These are phyloP conservation scores for Edolisoma coerulescens DNA, from an alignment of 2,113 vertebrate genomes.

Conservation along the genomic window DNA sequence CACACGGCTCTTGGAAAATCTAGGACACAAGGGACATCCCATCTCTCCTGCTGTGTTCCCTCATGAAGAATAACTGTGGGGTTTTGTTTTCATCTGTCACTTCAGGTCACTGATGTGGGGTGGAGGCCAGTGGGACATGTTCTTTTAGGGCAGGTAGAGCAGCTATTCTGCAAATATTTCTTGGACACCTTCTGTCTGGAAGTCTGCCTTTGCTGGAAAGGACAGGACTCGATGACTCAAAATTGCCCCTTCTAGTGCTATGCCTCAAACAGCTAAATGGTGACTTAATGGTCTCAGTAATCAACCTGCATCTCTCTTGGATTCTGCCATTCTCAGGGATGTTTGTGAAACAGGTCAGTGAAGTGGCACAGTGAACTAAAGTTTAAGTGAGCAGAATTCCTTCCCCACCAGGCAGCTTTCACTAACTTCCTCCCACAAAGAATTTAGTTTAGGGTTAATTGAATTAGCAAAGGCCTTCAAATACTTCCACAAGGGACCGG, in stretches of 20 bases:
- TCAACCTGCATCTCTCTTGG: background rate
- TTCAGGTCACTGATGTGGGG: background rate
- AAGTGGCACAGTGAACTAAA: background rate
- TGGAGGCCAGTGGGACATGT: background rate
- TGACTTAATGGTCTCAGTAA: background rate
- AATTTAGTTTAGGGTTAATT: conserved; percentile 29
- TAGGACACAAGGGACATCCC: background rate
- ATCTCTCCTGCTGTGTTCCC: background rate
- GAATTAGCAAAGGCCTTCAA: conserved; percentile 44
- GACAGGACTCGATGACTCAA: background rate
- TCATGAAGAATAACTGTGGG: background rate
- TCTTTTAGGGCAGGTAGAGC: background rate
- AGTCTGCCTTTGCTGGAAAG: background rate
- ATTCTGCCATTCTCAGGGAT: background rate
- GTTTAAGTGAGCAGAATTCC: background rate
- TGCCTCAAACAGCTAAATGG: background rate
- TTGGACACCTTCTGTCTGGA: background rate
- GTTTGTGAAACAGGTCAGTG: background rate
- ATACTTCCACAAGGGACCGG: background rate
- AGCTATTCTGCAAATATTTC: background rate
- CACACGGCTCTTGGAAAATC: background rate
- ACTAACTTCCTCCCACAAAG: background rate
- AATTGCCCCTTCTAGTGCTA: background rate
- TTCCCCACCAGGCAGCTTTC: background rate
- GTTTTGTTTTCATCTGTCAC: background rate